Evolutionary conservation across 2,113 vertebrate genomes (phyloP).

Genomic region (Zootoca vivipara): DNA sequence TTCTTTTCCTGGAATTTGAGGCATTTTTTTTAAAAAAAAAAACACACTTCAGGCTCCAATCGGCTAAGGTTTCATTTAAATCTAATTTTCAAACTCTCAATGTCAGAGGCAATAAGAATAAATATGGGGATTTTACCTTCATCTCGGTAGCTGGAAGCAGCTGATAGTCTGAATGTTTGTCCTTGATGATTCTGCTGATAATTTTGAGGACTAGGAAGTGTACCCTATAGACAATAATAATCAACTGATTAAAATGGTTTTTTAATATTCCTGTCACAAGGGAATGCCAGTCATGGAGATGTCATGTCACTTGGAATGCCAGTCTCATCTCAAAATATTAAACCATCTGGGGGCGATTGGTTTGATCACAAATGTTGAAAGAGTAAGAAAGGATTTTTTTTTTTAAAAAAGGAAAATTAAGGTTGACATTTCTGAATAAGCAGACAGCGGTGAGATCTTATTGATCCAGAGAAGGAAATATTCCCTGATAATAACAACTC

Average conservation of each 20-base stretch:
- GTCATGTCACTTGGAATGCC: neutral
- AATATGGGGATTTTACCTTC: neutral
- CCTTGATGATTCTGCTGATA: neutral
- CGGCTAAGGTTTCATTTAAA: neutral
- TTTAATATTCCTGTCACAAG: neutral
- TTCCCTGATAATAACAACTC: too few relatives aligned
- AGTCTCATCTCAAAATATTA: neutral
- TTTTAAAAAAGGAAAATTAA: neutral
- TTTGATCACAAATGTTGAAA: neutral
- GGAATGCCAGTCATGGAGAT: neutral
- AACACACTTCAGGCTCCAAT: neutral
- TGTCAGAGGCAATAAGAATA: neutral
- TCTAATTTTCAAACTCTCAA: neutral
- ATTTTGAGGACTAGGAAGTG: neutral
- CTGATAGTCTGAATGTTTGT: neutral
- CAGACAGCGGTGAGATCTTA: neutral
- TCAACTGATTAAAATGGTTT: neutral
- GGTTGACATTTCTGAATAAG: neutral
- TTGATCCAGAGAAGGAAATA: neutral
- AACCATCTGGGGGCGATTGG: neutral
- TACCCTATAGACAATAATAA: neutral
- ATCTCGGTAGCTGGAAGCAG: neutral
- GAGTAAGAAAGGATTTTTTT: neutral
- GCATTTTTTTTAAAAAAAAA: neutral
- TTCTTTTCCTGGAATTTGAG: neutral